Percentiles rank a stretch among this genome's conserved stretches.
phyloP scores from a whole-genome alignment of 1,140 invertebrate species.

The Heliconius hewitsoni region DNA sequence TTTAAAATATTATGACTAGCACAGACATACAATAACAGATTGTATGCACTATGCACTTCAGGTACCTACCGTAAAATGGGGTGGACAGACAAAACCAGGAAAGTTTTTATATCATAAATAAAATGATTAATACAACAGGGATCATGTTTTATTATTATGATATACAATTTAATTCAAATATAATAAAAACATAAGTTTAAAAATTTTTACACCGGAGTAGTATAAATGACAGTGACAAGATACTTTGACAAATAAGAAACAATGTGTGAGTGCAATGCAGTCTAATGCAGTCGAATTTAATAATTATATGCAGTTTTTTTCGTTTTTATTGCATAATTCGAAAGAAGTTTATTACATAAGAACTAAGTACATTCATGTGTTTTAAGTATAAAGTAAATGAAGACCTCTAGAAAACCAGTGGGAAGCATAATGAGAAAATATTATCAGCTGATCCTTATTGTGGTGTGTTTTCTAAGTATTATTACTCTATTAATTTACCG shows the following conservation, averaged over 20 bases:
- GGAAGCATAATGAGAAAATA: slow-evolving; percentile 86
- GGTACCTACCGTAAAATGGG: too few species aligned
- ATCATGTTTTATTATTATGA: too few species aligned
- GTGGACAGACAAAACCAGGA: too few species aligned
- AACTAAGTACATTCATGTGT: not conserved
- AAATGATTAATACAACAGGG: too few species aligned
- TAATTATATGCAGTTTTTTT: not conserved
- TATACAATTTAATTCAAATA: too few species aligned
- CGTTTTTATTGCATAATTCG: not conserved
- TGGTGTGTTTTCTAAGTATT: slow-evolving; percentile 85
- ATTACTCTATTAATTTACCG: slow-evolving; percentile 88
- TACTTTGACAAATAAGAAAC: not conserved
- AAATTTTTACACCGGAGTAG: too few species aligned
- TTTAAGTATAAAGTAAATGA: slow-evolving; percentile 58
- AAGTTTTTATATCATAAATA: too few species aligned
- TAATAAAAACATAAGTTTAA: too few species aligned
- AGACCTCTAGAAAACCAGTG: slow-evolving; percentile 61
- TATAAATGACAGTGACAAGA: not conserved
- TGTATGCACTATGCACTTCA: too few species aligned
- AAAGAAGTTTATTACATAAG: not conserved
- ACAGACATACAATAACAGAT: not conserved
- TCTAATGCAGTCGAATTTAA: slow-evolving; percentile 19
- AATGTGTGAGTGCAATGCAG: slow-evolving; percentile 21
- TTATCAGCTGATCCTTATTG: slow-evolving; percentile 85
- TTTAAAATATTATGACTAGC: not conserved